Percentiles rank a stretch among this genome's conserved stretches.
These are phyloP conservation scores for Ahaetulla prasina DNA, from an alignment of 2,113 vertebrate genomes.

Conservation along the genomic window DNA sequence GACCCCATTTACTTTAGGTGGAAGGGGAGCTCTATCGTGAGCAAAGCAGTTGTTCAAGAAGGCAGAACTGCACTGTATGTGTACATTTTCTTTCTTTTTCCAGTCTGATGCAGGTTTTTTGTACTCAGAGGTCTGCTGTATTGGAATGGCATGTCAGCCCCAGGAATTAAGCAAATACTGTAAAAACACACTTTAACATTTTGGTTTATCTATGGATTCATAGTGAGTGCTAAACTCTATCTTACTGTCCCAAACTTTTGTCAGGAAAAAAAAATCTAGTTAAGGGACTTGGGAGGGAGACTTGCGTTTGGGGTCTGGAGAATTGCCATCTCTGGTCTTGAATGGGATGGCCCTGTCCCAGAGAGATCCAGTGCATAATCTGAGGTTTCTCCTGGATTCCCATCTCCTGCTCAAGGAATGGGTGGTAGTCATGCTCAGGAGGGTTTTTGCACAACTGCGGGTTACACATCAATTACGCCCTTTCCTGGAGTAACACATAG, in stretches of 20 bases:
- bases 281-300: background rate
- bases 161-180: background rate
- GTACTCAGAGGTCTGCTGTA: background rate
- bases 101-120: background rate
- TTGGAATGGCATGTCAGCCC: background rate
- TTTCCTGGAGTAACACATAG: background rate
- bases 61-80: background rate
- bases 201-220: background rate
- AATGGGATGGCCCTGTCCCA: background rate
- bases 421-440: background rate
- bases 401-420: background rate
- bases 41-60: background rate
- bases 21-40: background rate
- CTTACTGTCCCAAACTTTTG: background rate
- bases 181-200: background rate
- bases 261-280: background rate
- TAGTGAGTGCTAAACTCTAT: background rate
- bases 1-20: background rate
- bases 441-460: background rate
- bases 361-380: background rate
- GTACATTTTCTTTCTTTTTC: background rate
- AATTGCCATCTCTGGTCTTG: background rate
- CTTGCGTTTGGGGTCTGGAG: background rate
- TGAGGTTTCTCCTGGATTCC: background rate
- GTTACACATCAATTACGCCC: background rate